Conservation (phyloP, 2,797 vertebrate genomes). For the Schizopygopsis pylzovi region DNA sequence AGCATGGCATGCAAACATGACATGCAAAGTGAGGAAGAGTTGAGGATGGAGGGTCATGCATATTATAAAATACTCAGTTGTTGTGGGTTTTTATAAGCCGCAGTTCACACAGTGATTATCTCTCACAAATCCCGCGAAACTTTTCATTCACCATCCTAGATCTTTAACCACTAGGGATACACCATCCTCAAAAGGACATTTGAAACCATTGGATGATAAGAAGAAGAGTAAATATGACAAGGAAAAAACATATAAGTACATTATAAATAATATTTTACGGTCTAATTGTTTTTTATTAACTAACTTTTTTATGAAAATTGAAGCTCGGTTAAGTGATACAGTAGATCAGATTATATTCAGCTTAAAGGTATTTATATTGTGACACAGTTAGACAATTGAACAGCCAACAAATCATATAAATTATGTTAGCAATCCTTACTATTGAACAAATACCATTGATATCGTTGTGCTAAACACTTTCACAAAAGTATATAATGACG, state of each 20-base stretch:
- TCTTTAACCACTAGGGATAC: background rate
- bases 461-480: too few relatives aligned
- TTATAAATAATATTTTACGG: background rate
- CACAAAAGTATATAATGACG: background rate
- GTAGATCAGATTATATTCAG: background rate
- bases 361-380: background rate
- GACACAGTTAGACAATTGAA: background rate
- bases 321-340: background rate
- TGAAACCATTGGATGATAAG: background rate
- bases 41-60: background rate
- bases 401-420: background rate
- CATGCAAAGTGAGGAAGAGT: slow-evolving; percentile 3
- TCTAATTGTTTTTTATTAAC: background rate
- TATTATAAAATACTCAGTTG: slow-evolving; percentile 2
- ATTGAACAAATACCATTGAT: background rate
- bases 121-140: background rate
- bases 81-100: background rate
- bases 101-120: background rate
- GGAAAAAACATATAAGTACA: background rate
- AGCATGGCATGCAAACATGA: background rate
- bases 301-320: background rate
- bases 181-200: background rate
- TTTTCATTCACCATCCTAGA: background rate
- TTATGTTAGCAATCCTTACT: background rate
- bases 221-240: background rate